Conservation (phyloP, 1,140 invertebrate genomes). For the Parapsyche elsis region DNA sequence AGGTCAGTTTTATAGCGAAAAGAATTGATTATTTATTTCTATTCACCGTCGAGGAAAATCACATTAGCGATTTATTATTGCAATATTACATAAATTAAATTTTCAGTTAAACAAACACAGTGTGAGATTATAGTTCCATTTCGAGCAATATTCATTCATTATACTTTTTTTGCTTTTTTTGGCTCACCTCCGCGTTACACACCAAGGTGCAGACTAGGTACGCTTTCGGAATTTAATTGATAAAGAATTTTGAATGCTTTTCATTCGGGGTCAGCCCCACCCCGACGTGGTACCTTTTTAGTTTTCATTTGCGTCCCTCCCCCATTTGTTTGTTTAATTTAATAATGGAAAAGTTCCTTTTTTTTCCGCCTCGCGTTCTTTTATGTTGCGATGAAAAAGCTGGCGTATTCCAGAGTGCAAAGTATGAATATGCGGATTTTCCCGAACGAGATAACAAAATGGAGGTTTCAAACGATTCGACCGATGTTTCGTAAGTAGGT, state of each 20-base stretch:
- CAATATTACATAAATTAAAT: no score
- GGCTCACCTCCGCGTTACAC: slow-evolving; percentile 28
- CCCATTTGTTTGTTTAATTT: slow-evolving; percentile 56
- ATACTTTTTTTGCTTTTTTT: slow-evolving; percentile 45
- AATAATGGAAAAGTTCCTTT: slow-evolving; percentile 53
- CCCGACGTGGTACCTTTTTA: slow-evolving; percentile 44
- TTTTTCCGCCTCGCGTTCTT: background rate
- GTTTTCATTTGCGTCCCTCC: slow-evolving; percentile 51
- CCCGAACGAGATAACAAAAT: background rate
- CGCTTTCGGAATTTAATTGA: slow-evolving; percentile 53
- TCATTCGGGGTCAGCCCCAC: background rate
- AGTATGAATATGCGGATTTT: background rate
- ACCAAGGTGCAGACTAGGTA: slow-evolving; percentile 47
- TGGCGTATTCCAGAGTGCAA: no score
- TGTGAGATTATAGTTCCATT: no score
- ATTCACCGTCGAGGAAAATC: background rate
- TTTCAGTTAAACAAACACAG: no score
- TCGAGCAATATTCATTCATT: no score
- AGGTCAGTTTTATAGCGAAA: background rate
- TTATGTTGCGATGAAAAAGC: background rate
- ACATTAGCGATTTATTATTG: no score
- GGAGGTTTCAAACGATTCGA: no score
- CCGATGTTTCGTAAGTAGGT: no score
- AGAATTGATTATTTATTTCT: background rate
- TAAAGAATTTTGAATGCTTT: slow-evolving; percentile 56